phyloP scores from a whole-genome alignment of 1,140 invertebrate genomes.

The Eupeodes corollae region DNA sequence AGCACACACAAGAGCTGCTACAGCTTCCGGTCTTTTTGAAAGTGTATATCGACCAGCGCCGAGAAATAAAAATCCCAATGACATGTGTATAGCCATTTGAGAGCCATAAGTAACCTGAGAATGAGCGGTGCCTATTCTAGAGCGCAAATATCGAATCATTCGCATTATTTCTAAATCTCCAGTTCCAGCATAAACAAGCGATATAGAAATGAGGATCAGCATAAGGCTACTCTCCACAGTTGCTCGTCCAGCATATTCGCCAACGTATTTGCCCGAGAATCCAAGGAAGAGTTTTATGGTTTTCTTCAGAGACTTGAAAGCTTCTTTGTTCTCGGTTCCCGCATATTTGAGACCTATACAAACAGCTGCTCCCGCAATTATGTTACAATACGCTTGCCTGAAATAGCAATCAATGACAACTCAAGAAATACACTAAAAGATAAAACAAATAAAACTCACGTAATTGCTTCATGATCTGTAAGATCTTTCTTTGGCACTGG shows the following conservation, averaged over 20 bases:
- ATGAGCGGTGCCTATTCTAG: constrained; percentile 51
- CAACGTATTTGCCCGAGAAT: constrained; percentile 52
- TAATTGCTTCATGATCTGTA: constrained; percentile 91
- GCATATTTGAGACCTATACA: constrained; percentile 89
- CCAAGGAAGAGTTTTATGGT: constrained; percentile 30
- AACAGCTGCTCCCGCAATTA: constrained; percentile 87
- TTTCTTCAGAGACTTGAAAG: constrained; percentile 55
- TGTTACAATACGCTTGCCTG: constrained; percentile 93
- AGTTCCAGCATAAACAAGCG: constrained; percentile 75
- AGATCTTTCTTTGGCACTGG: constrained; percentile 41
- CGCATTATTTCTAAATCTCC: constrained; percentile 80
- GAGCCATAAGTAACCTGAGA: constrained; percentile 75
- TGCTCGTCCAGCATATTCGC: constrained; percentile 77
- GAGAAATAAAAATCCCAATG: constrained; percentile 82
- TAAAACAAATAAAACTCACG: constrained; percentile 46
- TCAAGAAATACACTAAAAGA: background rate
- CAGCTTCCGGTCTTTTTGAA: constrained; percentile 66
- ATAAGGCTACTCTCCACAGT: constrained; percentile 84
- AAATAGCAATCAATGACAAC: constrained; percentile 17
- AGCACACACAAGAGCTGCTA: constrained; percentile 81
- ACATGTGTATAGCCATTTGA: constrained; percentile 90
- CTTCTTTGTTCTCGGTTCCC: constrained; percentile 74
- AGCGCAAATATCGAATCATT: constrained; percentile 71
- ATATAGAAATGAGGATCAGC: constrained; percentile 55
- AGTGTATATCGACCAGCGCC: constrained; percentile 86